Percentiles rank a stretch among this genome's conserved stretches.
These are phyloP conservation scores for Drosophila santomea DNA, from an alignment of 1,140 invertebrate species.

Conservation along the genomic window DNA sequence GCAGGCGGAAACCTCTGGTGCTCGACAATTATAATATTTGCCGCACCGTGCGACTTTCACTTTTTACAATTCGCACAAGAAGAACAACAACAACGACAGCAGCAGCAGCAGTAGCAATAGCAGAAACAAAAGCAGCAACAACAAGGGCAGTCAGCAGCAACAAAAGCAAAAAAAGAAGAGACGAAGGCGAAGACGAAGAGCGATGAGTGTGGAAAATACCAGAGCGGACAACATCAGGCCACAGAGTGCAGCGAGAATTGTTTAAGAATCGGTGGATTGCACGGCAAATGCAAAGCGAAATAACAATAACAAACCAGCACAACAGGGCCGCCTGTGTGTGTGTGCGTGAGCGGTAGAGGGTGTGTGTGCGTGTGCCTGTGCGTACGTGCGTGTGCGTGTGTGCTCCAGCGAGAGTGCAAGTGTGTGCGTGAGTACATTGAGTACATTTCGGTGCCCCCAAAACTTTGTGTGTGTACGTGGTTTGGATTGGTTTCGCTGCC, in stretches of 20 bases:
- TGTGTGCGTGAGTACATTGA: slow-evolving; percentile 32
- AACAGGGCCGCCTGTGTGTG: slow-evolving; percentile 17
- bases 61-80: slow-evolving; percentile 45
- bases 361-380: slow-evolving; percentile 20
- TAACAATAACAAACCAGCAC: slow-evolving; percentile 42
- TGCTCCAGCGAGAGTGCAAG: slow-evolving; percentile 16
- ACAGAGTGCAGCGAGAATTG: slow-evolving; percentile 26
- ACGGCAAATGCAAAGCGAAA: slow-evolving; percentile 34
- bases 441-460: slow-evolving; percentile 25
- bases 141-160: slow-evolving; percentile 18
- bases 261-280: slow-evolving; percentile 21
- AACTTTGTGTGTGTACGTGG: slow-evolving; percentile 50
- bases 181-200: slow-evolving; percentile 31
- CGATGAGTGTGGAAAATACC: slow-evolving; percentile 43
- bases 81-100: slow-evolving; percentile 17
- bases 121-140: slow-evolving; percentile 15
- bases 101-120: background rate
- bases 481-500: slow-evolving; percentile 35
- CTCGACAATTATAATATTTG: slow-evolving; percentile 1
- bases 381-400: background rate
- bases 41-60: slow-evolving; percentile 33
- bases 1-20: background rate
- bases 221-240: slow-evolving; percentile 29
- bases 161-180: slow-evolving; percentile 10
- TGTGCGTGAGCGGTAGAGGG: slow-evolving; percentile 27